Conservation (phyloP, 2,888 invertebrate genomes). For the Drosophila flavopinicola region DNA sequence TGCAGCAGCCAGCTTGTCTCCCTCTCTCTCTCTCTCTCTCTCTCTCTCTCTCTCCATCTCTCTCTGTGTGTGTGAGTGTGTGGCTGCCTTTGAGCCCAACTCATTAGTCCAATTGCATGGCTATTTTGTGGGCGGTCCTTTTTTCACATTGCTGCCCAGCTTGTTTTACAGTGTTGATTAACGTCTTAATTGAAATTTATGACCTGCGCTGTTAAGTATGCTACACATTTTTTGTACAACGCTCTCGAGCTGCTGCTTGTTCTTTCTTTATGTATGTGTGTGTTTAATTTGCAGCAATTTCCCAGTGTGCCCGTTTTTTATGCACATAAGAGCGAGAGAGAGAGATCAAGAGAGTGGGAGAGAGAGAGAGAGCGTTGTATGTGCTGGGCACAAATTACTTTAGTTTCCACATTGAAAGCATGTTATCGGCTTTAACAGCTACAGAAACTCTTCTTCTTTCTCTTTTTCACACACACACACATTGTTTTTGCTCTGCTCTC, state of each 20-base stretch:
- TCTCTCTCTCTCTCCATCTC: too few species aligned
- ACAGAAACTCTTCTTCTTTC: conserved; percentile 28
- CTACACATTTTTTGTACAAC: conserved; percentile 41
- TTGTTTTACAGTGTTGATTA: conserved; percentile 68
- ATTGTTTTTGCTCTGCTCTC: too few species aligned
- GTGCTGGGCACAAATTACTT: conserved; percentile 67
- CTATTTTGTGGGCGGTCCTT: conserved; percentile 1
- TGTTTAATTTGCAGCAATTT: conserved; percentile 65
- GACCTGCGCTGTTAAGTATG: conserved; percentile 57
- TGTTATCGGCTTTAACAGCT: conserved; percentile 72
- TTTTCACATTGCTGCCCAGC: conserved; percentile 32
- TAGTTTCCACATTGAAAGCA: conserved; percentile 63
- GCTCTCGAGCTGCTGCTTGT: not conserved
- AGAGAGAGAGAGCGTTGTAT: not conserved
- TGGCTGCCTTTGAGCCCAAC: conserved; percentile 2
- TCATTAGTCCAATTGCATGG: conserved; percentile 37
- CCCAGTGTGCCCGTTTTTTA: conserved; percentile 42
- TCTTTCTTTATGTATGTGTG: not conserved
- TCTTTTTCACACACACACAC: too few species aligned
- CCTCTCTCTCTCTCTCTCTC: too few species aligned
- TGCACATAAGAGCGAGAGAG: conserved; percentile 7
- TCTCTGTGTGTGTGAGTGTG: not conserved
- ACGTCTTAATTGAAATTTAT: conserved; percentile 71
- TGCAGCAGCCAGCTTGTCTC: not conserved
- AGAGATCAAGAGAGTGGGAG: not conserved